These are phyloP conservation scores for Stichopus chloronotus DNA, from an alignment of 35 echinoderm and acorn worm genomes.

Conservation along the genomic window DNA sequence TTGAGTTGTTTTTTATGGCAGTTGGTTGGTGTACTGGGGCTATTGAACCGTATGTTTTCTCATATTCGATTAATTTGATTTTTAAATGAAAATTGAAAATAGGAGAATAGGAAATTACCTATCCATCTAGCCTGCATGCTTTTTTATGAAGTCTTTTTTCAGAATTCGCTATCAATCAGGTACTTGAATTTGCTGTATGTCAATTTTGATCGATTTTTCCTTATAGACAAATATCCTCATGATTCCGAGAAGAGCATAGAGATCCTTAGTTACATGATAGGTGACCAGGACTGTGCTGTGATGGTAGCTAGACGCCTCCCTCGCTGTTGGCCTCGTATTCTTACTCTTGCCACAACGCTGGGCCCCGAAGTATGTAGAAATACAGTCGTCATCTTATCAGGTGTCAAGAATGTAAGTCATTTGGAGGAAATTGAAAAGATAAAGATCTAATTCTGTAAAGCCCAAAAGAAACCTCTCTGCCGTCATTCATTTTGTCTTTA, in stretches of 20 bases:
- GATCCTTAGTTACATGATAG: constrained; percentile 37
- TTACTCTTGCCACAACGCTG: constrained; percentile 29
- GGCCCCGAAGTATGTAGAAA: constrained; percentile 39
- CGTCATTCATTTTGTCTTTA: background rate
- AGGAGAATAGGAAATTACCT: too few species aligned
- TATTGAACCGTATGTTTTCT: too few species aligned
- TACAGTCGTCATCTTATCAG: constrained; percentile 29
- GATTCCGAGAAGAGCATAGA: constrained; percentile 40
- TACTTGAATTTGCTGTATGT: too few species aligned
- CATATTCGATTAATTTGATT: too few species aligned
- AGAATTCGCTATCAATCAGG: too few species aligned
- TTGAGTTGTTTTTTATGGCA: too few species aligned
- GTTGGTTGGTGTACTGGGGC: too few species aligned
- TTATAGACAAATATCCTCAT: constrained; percentile 43
- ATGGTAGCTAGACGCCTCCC: constrained; percentile 33
- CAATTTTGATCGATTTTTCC: background rate
- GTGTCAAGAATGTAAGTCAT: constrained; percentile 21
- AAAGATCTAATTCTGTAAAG: background rate
- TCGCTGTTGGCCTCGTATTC: constrained; percentile 46
- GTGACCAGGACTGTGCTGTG: constrained; percentile 34
- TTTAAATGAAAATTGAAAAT: too few species aligned
- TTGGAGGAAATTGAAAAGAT: background rate
- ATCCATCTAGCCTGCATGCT: too few species aligned
- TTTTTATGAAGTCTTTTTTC: too few species aligned
- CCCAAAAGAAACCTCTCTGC: background rate